Base-by-base conservation (phyloP, 2,113 vertebrate genomes). In the Corythornis madagascariensis region DNA sequence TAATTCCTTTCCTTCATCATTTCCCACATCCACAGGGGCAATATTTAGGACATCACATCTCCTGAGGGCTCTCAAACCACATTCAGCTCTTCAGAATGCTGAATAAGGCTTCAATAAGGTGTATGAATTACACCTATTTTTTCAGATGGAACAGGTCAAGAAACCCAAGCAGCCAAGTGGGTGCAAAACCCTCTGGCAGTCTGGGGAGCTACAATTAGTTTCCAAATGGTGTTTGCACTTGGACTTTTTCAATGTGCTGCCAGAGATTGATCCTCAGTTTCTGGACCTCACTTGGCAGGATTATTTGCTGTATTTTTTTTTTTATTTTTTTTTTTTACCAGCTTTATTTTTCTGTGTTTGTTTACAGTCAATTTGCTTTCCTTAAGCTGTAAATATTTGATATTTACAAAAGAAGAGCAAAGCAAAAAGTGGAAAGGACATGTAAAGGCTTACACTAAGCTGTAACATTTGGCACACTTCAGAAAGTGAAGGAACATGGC, bases 341-440 rank as follows among this genome's bases (percentile, higher is more conserved):
- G 38, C 13, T 75, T 79, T 79, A 16, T 16, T 55, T 93, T 25
- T 55, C 14, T 79, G 45, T 33, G n/a, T 38, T 77, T 91, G 52
- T 91, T 77, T 89, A 3, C 5, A 55, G 86, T 29, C 86, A 90
- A 83, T 95, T 86, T 88, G 52, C 43, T 80, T 91, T 83, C 9
- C 72, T 83, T 73, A 77, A 92, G 56, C 72, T 83, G 88, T 77
- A 92, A 94, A 86, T 92, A 89, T 91, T 88, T 94, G 64, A 29
- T 52, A n/a, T n/a, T n/a, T n/a, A n/a, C n/a, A n/a, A n/a, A n/a
- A n/a, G 12, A 52, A 55, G 26, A 88, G 9, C 61, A 70, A 60
- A 63, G 20, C 24, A 79, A 55, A 48, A 31, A 73, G 84, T 4
- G 45, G 40, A 63, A 76, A 84, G 38, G 56, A 73, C 33, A 35